Evolutionary conservation across 2,113 vertebrate genomes (phyloP), one percentile per base, ranked within the genome.

Genomic region (Pygoscelis antarcticus): DNA sequence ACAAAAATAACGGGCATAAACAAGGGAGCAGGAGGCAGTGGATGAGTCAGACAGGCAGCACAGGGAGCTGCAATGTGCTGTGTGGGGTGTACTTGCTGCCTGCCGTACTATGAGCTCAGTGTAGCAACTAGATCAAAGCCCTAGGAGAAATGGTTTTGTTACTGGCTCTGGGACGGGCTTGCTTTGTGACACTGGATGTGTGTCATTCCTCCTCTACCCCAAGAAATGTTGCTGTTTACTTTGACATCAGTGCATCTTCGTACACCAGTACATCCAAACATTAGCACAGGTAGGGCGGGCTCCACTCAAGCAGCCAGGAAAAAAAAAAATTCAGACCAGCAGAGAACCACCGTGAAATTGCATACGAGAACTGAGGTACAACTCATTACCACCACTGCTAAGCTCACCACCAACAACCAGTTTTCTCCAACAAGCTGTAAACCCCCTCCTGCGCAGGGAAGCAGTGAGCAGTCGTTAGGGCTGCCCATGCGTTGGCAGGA

Each of bases 51-150:
- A 7, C 1, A 1, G 6, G 72, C 42, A 7, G 19, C 26, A 0
- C 27, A 0, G 20, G 27, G 40, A 19, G 60, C 60, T 4, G 52
- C 14, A 0, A 4, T 0, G 20, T 1, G 16, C 55, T 17, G 21
- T 3, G 8, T 3, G 1, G n/a, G 32, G 11, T 19, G 32, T 1
- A 3, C 4, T 6, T 5, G 58, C 87, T 64, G 81, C 42, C 70
- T 1, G 65, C 64, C 6, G 12, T 1, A 42, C 75, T 4, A 2
- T 0, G 18, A 16, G 70, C 1, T 16, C 71, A 1, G 61, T 1
- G n/a, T 1, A 13, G 34, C 19, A 2, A 2, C 10, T 5, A 10
- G 7, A 11, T 7, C n/a, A 6, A 21, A 57, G 75, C 69, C 34
- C 25, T 3, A 9, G 23, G 25, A 57, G 42, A 13, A 55, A 7